Base-by-base conservation (phyloP, 2,113 vertebrate species). In the Zosterops borbonicus region DNA sequence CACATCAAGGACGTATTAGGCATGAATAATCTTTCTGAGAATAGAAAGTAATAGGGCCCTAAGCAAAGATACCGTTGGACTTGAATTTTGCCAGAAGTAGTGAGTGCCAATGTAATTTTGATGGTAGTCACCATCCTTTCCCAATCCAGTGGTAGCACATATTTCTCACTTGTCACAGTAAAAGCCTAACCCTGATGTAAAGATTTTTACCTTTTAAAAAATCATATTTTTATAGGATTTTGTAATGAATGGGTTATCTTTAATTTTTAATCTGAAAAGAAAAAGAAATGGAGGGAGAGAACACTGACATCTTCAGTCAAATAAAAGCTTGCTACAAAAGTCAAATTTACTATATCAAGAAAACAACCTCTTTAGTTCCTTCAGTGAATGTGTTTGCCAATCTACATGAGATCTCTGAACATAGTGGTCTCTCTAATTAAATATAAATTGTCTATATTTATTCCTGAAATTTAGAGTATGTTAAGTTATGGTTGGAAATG, bases 61-160 rank as follows among this genome's bases (percentile, higher is more conserved):
- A 82, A 95, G 78, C 44, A 87, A 95, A 46, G 60, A 89, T 62
- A 78, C n/a, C 47, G 25, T 11, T 96, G 75, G 95, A 96, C 69
- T 76, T 85, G 33, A 89, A 87, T 92, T 94, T 94, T 83, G 23
- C 41, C 62, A 78, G 77, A 85, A 94, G 60, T 79, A 83, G 44
- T 37, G 68, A 44, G 62, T 76, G 91, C 33, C n/a, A 91, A 77
- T 79, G 44, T 62, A 89, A 96, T 95, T 97, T 86, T 89, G 19
- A 55, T 64, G 20, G 27, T 79, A n/a, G 81, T 94, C 77, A 25
- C 33, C 58, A 63, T 87, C 35, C 90, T 90, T 53, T 78, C 64
- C 41, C 46, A 80, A 78, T 91, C 22, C n/a, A 52, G 55, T 0
- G 0, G 33, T 52, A 92, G 53, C 35, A 92, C 12, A 59, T 82